These are phyloP conservation scores for Cyanoliseus patagonus DNA, from an alignment of 2,113 vertebrate genomes.

Conservation along the genomic window DNA sequence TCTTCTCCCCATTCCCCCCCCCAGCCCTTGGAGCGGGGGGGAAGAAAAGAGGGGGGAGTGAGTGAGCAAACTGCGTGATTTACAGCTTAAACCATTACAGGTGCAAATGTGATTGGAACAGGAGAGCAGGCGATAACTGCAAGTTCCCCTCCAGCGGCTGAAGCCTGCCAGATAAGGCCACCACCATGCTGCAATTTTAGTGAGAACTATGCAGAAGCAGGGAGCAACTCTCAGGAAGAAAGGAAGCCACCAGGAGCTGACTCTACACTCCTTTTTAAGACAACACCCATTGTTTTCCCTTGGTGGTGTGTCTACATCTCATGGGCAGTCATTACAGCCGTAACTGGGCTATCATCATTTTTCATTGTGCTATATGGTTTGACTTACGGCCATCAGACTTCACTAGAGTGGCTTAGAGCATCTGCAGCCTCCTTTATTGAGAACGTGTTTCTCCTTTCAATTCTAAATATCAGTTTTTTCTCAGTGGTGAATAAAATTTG, in stretches of 20 bases:
- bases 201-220: rapidly evolving
- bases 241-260: not conserved
- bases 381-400: conserved; percentile 64
- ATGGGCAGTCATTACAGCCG: conserved; percentile 44
- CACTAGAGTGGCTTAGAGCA: conserved; percentile 69
- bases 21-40: too few relatives aligned
- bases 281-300: not conserved
- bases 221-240: not conserved
- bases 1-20: too few relatives aligned
- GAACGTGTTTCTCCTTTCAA: conserved; percentile 53
- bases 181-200: not conserved
- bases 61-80: too few relatives aligned
- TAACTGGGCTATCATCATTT: conserved; percentile 30
- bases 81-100: too few relatives aligned
- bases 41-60: too few relatives aligned
- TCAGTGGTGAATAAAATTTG: not conserved
- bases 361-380: conserved; percentile 73
- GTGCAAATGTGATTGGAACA: conserved; percentile 1
- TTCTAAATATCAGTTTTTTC: conserved; percentile 5
- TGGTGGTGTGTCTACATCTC: conserved; percentile 1
- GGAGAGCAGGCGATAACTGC: rapidly evolving
- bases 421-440: conserved; percentile 57
- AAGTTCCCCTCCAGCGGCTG: not conserved
- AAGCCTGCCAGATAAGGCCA: not conserved
- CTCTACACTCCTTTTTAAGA: not conserved